These are phyloP conservation scores for Eublepharis macularius DNA, from an alignment of 2,113 vertebrate genomes.

Conservation along the genomic window DNA sequence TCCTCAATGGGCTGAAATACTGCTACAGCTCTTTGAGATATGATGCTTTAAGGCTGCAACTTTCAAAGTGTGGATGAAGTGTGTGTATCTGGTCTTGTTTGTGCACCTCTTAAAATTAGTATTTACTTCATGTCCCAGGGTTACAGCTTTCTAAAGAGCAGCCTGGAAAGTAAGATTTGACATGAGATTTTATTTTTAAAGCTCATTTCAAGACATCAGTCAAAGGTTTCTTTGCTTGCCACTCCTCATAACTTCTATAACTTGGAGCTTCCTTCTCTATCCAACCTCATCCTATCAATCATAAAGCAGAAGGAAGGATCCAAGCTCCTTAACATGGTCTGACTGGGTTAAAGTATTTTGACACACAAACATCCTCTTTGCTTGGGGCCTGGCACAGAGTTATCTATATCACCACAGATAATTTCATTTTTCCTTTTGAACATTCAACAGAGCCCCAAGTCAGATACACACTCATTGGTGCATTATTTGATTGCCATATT, in stretches of 20 bases:
- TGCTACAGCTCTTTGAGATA: background rate
- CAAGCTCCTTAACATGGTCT: background rate
- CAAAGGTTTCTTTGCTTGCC: background rate
- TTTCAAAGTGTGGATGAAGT: background rate
- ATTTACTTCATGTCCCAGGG: background rate
- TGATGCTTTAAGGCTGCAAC: background rate
- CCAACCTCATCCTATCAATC: background rate
- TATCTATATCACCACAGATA: background rate
- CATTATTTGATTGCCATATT: constrained; percentile 5
- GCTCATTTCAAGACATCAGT: background rate
- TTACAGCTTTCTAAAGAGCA: background rate
- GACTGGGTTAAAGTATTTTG: background rate
- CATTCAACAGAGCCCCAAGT: constrained; percentile 16
- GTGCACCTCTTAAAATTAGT: background rate
- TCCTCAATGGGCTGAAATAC: background rate
- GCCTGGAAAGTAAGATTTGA: background rate
- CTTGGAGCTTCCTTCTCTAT: background rate
- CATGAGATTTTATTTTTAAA: background rate
- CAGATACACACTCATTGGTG: constrained; percentile 1
- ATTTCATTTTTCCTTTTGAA: background rate
- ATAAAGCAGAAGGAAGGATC: background rate
- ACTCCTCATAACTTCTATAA: background rate
- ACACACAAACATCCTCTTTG: background rate
- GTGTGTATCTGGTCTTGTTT: background rate
- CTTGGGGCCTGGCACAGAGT: background rate